These are phyloP conservation scores for Hirtodrosophila confusa DNA, from an alignment of 2,888 invertebrate species.

Conservation along the genomic window DNA sequence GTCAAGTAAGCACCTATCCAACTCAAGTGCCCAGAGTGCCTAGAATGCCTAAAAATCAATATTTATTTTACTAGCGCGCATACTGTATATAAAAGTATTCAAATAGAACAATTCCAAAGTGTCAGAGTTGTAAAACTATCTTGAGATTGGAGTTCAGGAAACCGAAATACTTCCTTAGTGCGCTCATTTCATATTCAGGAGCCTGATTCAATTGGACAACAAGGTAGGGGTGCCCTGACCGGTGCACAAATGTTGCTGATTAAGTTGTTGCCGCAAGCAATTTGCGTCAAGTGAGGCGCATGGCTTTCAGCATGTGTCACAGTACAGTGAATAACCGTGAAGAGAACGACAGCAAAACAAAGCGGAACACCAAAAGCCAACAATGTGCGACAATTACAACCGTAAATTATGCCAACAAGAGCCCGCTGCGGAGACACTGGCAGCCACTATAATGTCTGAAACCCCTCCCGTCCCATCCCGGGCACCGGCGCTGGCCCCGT, in stretches of 20 bases:
- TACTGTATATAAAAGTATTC: too few species aligned
- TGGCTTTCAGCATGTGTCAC: constrained; percentile 63
- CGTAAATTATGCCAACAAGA: constrained; percentile 73
- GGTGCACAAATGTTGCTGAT: constrained; percentile 66
- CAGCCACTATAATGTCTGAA: constrained; percentile 33
- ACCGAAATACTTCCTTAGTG: constrained; percentile 13
- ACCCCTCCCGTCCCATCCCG: background rate
- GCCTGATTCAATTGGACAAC: constrained; percentile 25
- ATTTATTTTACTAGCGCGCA: too few species aligned
- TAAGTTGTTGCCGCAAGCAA: constrained; percentile 72
- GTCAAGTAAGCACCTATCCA: too few species aligned
- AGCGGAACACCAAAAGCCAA: constrained; percentile 48
- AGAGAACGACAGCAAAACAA: constrained; percentile 40
- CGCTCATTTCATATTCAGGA: constrained; percentile 2
- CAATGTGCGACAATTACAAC: constrained; percentile 72
- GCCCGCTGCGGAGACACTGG: constrained; percentile 35
- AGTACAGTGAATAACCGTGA: constrained; percentile 35
- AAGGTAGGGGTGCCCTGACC: constrained; percentile 26
- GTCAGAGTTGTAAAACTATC: background rate
- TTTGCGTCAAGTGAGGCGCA: constrained; percentile 70
- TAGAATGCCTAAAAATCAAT: too few species aligned
- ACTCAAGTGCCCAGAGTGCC: too few species aligned
- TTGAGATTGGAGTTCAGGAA: background rate
- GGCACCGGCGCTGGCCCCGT: constrained; percentile 2
- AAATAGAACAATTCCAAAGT: too few species aligned